phyloP scores from a whole-genome alignment of 2,113 vertebrate species.

The Ctenodactylus gundi region DNA sequence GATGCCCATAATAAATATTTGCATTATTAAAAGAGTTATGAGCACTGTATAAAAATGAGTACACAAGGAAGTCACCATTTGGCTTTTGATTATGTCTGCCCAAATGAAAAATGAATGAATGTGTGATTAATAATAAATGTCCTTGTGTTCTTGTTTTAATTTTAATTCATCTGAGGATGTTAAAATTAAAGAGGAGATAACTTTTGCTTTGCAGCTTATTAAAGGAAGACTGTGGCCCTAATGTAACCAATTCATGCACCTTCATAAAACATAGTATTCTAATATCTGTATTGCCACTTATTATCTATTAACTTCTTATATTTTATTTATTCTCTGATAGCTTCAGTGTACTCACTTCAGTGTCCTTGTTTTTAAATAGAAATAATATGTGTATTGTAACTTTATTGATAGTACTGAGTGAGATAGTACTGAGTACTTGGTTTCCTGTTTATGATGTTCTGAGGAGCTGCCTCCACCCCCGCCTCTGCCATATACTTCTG shows the following conservation, averaged over 20 bases:
- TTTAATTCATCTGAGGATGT: slow-evolving; percentile 79
- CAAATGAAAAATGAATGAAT: slow-evolving; percentile 87
- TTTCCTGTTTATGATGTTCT: no score
- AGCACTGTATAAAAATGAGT: slow-evolving; percentile 81
- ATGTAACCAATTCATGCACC: not conserved
- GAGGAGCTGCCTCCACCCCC: no score
- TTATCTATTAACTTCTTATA: not conserved
- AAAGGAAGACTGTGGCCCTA: slow-evolving; percentile 29
- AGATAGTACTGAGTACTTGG: no score
- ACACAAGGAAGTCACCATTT: slow-evolving; percentile 80
- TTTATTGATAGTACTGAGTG: not conserved
- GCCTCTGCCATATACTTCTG: no score
- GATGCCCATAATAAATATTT: slow-evolving; percentile 86
- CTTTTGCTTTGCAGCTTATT: slow-evolving; percentile 59
- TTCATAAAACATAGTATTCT: slow-evolving; percentile 26
- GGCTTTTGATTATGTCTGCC: slow-evolving; percentile 84
- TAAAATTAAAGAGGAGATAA: slow-evolving; percentile 59
- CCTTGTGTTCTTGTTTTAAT: slow-evolving; percentile 84
- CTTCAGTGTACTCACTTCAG: not conserved
- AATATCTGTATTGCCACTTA: not conserved
- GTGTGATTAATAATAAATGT: slow-evolving; percentile 85
- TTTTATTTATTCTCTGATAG: not conserved
- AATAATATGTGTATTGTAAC: not conserved
- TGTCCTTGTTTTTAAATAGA: not conserved
- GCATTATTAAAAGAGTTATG: slow-evolving; percentile 84